phyloP scores from a whole-genome alignment of 2,888 invertebrate genomes.

The Agonopterix heracliana region DNA sequence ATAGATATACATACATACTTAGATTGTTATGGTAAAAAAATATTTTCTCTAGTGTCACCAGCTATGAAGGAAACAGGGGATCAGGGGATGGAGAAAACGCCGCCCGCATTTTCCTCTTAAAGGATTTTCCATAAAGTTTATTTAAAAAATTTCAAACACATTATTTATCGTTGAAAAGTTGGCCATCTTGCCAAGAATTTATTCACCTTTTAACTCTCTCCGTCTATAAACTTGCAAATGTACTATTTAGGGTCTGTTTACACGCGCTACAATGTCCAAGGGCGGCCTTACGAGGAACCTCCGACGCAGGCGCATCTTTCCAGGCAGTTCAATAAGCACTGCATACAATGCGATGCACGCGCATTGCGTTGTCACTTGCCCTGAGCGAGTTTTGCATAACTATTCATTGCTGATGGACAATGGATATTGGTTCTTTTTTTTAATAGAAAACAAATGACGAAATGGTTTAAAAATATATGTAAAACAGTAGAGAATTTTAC shows the following conservation, averaged over 20 bases:
- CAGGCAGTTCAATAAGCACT: slow-evolving; percentile 51
- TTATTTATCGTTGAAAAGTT: too few relatives aligned
- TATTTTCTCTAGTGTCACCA: too few relatives aligned
- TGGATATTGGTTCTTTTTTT: slow-evolving; percentile 31
- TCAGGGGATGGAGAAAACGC: too few relatives aligned
- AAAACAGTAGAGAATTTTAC: not conserved
- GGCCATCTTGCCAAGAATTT: too few relatives aligned
- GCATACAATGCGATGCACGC: slow-evolving; percentile 46
- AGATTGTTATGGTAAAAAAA: too few relatives aligned
- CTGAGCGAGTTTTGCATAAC: slow-evolving; percentile 43
- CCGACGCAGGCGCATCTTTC: slow-evolving; percentile 1
- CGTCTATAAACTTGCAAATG: slow-evolving; percentile 4
- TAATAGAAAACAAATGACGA: slow-evolving; percentile 19
- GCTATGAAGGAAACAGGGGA: too few relatives aligned
- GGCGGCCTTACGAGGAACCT: not conserved
- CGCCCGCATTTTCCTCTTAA: too few relatives aligned
- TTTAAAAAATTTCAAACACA: too few relatives aligned
- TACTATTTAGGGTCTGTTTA: slow-evolving; percentile 16
- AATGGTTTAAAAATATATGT: not conserved
- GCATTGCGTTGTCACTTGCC: slow-evolving; percentile 65
- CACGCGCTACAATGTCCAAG: slow-evolving; percentile 15
- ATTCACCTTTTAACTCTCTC: too few relatives aligned
- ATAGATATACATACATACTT: too few relatives aligned
- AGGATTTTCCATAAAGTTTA: too few relatives aligned
- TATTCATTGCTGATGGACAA: slow-evolving; percentile 64